phyloP scores from a whole-genome alignment of 2,797 vertebrate species.

The Somateria mollissima region DNA sequence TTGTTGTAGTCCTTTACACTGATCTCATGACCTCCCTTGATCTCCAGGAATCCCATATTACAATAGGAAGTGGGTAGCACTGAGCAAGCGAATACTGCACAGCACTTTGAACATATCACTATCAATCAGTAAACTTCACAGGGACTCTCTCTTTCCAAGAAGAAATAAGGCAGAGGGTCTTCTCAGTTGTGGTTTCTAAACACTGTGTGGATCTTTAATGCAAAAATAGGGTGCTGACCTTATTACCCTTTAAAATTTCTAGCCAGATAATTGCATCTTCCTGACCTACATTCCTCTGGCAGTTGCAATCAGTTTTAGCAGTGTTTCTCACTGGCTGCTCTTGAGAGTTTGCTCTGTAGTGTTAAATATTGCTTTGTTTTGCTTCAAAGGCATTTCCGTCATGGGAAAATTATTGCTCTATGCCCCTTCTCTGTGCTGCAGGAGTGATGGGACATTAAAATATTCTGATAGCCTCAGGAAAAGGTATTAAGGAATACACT shows the following conservation, averaged over 20 bases:
- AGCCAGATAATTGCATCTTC: constrained; percentile 1
- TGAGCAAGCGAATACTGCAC: neutral
- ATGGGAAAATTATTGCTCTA: neutral
- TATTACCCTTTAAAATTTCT: neutral
- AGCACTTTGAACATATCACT: neutral
- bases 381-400: constrained; percentile 34
- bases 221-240: neutral
- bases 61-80: constrained; percentile 16
- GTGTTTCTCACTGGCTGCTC: neutral
- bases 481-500: neutral
- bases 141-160: neutral
- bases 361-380: constrained; percentile 42
- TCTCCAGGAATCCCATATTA: neutral
- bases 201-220: neutral
- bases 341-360: constrained; percentile 10
- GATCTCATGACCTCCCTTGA: constrained; percentile 11
- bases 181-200: constrained; percentile 22
- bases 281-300: neutral
- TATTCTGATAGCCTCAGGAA: constrained; percentile 12
- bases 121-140: neutral
- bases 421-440: neutral
- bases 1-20: constrained; percentile 8
- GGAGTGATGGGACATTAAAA: constrained; percentile 12
- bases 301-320: neutral
- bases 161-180: neutral